Percentiles rank a stretch among this genome's conserved stretches.
Evolutionary conservation across 53 echinoderm and acorn worm genomes (phyloP).

Genomic region (Paracentrotus lividus): DNA sequence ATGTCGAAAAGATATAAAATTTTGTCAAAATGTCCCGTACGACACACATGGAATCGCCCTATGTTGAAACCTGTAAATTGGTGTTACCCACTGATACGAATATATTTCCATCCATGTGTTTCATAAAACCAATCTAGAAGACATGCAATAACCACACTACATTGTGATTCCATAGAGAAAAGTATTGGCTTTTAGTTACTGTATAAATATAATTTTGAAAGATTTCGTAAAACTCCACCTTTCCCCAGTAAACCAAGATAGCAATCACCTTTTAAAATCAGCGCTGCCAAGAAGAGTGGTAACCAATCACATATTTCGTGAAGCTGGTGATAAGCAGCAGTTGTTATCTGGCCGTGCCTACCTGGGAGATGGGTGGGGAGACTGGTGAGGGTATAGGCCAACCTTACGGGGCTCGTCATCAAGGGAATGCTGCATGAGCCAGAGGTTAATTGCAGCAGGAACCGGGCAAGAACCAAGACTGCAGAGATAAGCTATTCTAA

Average conservation of each 20-base stretch:
- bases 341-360: neutral
- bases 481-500: conserved; percentile 57
- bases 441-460: conserved; percentile 59
- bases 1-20: too few relatives aligned
- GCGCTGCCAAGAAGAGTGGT: conserved; percentile 32
- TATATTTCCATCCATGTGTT: too few relatives aligned
- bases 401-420: neutral
- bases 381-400: conserved; percentile 12
- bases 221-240: neutral
- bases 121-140: neutral
- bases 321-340: neutral
- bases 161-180: neutral
- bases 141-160: neutral
- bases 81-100: too few relatives aligned
- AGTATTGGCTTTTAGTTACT: neutral
- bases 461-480: conserved; percentile 46
- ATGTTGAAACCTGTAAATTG: too few relatives aligned
- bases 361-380: neutral
- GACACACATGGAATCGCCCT: too few relatives aligned
- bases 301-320: neutral
- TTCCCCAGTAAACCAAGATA: neutral
- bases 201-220: neutral
- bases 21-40: too few relatives aligned
- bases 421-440: conserved; percentile 13
- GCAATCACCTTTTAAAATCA: neutral